phyloP scores from a whole-genome alignment of 2,797 vertebrate genomes.

The Spea hammondii region DNA sequence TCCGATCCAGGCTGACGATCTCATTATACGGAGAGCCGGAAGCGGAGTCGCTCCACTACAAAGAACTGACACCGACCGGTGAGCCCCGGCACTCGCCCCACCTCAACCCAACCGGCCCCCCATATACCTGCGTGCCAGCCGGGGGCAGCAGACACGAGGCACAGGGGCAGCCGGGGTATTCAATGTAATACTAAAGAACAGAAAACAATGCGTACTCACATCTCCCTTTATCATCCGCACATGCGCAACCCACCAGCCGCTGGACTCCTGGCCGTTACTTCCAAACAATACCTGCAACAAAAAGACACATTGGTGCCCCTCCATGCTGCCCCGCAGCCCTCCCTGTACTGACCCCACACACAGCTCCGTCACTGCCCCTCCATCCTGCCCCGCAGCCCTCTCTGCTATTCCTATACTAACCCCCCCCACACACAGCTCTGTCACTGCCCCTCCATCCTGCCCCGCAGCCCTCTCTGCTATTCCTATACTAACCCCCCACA shows the following conservation, averaged over 20 bases:
- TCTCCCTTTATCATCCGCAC: slow-evolving; percentile 95
- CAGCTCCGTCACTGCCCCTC: no score
- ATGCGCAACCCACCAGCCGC: slow-evolving; percentile 90
- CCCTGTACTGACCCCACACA: no score
- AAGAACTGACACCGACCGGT: slow-evolving; percentile 74
- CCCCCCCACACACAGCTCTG: not conserved
- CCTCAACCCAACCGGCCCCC: no score
- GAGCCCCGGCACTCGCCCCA: not conserved
- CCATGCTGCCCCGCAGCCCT: no score
- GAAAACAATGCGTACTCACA: slow-evolving; percentile 65
- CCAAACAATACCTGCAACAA: slow-evolving; percentile 73
- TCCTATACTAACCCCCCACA: no score
- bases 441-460: not conserved
- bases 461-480: not conserved
- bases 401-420: no score
- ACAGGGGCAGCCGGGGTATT: no score
- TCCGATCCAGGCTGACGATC: slow-evolving; percentile 87
- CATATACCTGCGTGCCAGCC: no score
- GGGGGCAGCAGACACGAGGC: no score
- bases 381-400: no score
- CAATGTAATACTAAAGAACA: no score
- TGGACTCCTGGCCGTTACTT: slow-evolving; percentile 88
- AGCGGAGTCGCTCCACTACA: slow-evolving; percentile 88
- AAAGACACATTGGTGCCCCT: not conserved
- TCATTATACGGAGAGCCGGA: slow-evolving; percentile 91